Evolutionary conservation across 2,113 vertebrate genomes (phyloP).

Genomic region (Cnemophilus loriae): DNA sequence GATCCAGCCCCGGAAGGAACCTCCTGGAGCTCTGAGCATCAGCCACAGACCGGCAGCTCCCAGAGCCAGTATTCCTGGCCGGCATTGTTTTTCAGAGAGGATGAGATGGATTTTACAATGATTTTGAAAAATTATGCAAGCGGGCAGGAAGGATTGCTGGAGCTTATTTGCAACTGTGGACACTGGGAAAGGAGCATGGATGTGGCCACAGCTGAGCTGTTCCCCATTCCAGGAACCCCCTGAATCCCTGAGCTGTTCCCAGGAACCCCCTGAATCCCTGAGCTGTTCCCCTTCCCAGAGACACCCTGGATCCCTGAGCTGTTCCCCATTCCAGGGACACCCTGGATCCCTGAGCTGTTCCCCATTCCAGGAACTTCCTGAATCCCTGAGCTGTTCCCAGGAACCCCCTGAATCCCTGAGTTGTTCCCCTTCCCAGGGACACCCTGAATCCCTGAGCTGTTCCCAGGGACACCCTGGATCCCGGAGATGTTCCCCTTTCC

Average conservation of each 20-base stretch:
- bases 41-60: background rate
- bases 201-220: background rate
- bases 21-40: background rate
- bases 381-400: background rate
- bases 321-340: background rate
- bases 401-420: fast-evolving
- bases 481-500: background rate
- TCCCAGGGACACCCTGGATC: background rate
- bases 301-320: background rate
- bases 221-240: background rate
- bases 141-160: background rate
- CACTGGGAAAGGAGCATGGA: background rate
- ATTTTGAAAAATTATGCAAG: background rate
- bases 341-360: background rate
- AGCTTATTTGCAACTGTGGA: background rate
- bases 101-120: background rate
- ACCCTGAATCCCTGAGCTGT: background rate
- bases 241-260: background rate
- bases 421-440: background rate
- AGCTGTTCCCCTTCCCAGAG: background rate
- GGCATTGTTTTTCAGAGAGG: fast-evolving
- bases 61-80: background rate
- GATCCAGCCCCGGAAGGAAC: background rate
- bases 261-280: background rate
- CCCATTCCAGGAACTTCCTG: background rate